These are phyloP conservation scores for Macquaria ambigua DNA, from an alignment of 2,113 vertebrate species.

Conservation along the genomic window DNA sequence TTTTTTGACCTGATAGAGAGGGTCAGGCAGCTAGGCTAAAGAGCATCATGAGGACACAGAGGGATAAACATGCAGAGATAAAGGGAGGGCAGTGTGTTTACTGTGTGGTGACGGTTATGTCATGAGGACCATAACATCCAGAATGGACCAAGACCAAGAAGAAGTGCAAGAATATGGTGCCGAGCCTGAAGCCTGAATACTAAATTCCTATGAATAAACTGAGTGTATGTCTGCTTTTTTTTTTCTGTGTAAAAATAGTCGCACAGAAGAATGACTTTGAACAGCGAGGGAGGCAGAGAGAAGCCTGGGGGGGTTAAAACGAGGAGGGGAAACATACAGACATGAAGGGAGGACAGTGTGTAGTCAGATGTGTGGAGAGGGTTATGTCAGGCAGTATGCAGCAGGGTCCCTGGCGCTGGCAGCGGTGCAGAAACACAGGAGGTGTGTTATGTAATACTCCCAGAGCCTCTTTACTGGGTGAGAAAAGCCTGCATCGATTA, in stretches of 20 bases:
- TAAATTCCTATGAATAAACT: constrained; percentile 28
- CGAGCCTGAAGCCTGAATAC: constrained; percentile 11
- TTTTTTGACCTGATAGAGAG: background rate
- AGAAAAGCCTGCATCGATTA: constrained; percentile 38
- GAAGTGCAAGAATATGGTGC: constrained; percentile 3
- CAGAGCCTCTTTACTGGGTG: constrained; percentile 34
- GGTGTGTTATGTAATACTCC: constrained; percentile 51
- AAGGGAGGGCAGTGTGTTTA: background rate
- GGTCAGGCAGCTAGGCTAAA: background rate
- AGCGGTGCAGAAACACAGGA: constrained; percentile 47
- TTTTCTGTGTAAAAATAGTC: constrained; percentile 31
- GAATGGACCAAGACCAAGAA: background rate
- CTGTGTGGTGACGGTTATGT: constrained; percentile 7
- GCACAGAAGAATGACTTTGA: background rate
- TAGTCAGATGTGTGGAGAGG: background rate
- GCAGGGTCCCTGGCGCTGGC: constrained; percentile 37
- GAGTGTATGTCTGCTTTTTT: constrained; percentile 3
- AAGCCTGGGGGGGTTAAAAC: background rate
- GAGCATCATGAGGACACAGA: background rate
- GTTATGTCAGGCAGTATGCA: constrained; percentile 65
- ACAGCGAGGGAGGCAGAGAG: constrained; percentile 3
- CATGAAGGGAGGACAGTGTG: constrained; percentile 41
- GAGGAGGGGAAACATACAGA: background rate
- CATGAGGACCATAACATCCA: constrained; percentile 26
- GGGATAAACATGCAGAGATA: background rate